Base-by-base conservation (phyloP, 2,113 vertebrate species). In the Turdus rufiventris region DNA sequence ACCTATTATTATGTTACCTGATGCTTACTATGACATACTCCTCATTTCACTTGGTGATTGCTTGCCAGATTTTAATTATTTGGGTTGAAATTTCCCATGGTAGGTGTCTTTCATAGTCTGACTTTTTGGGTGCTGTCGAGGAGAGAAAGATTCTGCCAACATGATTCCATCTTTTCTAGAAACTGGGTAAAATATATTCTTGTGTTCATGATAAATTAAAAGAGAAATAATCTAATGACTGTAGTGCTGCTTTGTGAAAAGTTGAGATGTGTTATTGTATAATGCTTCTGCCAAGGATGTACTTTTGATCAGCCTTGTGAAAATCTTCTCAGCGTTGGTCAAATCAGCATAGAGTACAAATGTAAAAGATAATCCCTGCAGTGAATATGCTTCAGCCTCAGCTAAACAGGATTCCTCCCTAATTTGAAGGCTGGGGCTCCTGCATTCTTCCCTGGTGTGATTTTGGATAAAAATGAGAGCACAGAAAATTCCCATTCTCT, bases 1-100 rank as follows among this genome's bases (percentile, higher is more conserved):
- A 70, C 93, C 96, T 96, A 42, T 91, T 83, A 96, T 97, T 94
- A 93, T 77, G 82, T 93, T 97, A 83, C 93, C 78, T 90, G 88
- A 18, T 95, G 88, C 87, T 94, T 51, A 62, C 71, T 83, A 3
- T 95, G 88, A 67, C 91, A 72, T 86, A 68, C 11, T 63, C 38
- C 65, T 89, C 25, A 19, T 92, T 92, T 92, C 70, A 74, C 43
- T 87, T 57, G 31, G 29, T 66, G 85, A 48, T 56, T 76, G 26
- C 76, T 93, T 96, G 94, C 95, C 93, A 95, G 19, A 90, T 93
- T 82, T 79, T 85, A 88, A 89, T 95, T 89, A 68, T 96, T 96
- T 83, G 51, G 56, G n/a, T 68, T 85, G 78, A 91, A 79, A 94
- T 91, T 96, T 97, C 93, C 75, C 91, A 83, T 87, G 66, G 78